Evolutionary conservation across 2,113 vertebrate species (phyloP).

Genomic region (Solea senegalensis): DNA sequence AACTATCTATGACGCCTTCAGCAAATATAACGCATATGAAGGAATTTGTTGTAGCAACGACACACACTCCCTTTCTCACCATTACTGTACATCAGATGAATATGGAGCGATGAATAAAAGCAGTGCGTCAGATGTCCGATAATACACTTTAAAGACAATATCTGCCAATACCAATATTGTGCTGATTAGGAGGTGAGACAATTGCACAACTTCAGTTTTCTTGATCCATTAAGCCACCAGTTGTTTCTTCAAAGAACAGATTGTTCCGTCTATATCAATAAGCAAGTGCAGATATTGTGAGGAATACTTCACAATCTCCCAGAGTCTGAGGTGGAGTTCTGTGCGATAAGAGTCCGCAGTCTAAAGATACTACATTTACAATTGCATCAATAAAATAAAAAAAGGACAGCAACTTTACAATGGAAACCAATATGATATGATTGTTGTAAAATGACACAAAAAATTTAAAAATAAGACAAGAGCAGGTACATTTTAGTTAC

Average conservation of each 20-base stretch:
- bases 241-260: background rate
- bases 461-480: too few species aligned
- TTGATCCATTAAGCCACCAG: background rate
- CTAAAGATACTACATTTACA: background rate
- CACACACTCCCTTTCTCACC: background rate
- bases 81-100: too few species aligned
- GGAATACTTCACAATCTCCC: background rate
- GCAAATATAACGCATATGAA: background rate
- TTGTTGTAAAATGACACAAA: background rate
- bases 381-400: background rate
- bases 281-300: background rate
- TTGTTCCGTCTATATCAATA: background rate
- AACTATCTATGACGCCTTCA: conserved; percentile 5
- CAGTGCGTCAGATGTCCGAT: too few species aligned
- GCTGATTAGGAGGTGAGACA: background rate
- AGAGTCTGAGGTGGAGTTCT: background rate
- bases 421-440: too few species aligned
- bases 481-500: too few species aligned
- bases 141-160: too few species aligned
- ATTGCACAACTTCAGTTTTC: background rate
- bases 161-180: too few species aligned
- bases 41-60: background rate
- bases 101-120: too few species aligned
- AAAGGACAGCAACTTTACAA: too few species aligned
- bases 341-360: background rate